phyloP scores from a whole-genome alignment of 1,140 invertebrate genomes.

The Drosophila grimshawi region DNA sequence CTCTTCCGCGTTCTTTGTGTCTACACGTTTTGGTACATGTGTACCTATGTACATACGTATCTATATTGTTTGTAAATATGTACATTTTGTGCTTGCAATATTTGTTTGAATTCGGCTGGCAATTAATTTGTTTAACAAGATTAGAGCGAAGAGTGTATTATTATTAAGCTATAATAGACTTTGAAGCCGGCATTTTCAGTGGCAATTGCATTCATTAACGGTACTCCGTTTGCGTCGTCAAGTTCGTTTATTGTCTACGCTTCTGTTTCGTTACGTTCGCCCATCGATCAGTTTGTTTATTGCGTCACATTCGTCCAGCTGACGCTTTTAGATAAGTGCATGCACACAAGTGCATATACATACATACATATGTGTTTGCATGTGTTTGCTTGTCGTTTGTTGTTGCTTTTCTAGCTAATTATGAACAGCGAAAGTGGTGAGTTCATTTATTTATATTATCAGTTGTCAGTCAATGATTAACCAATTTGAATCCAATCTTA shows the following conservation, averaged over 20 bases:
- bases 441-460: slow-evolving; percentile 11
- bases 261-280: slow-evolving; percentile 1
- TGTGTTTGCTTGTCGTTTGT: background rate
- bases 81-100: slow-evolving; percentile 17
- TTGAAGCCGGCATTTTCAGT: slow-evolving; percentile 7
- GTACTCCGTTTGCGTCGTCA: slow-evolving; percentile 18
- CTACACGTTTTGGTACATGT: slow-evolving; percentile 20
- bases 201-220: slow-evolving; percentile 7
- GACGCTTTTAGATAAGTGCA: slow-evolving; percentile 2
- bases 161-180: slow-evolving; percentile 21
- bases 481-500: slow-evolving; percentile 34
- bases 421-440: slow-evolving; percentile 40
- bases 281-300: background rate
- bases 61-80: background rate
- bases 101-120: slow-evolving; percentile 70
- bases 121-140: slow-evolving; percentile 72
- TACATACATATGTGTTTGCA: background rate
- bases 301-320: slow-evolving; percentile 8
- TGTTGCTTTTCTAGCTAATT: slow-evolving; percentile 11
- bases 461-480: slow-evolving; percentile 40
- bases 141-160: slow-evolving; percentile 39
- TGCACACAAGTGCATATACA: slow-evolving; percentile 9
- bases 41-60: background rate
- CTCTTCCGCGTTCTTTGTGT: slow-evolving; percentile 29
- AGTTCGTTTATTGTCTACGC: slow-evolving; percentile 19